phyloP scores from a whole-genome alignment of 2,888 invertebrate genomes.

The Idaea dimidiata region DNA sequence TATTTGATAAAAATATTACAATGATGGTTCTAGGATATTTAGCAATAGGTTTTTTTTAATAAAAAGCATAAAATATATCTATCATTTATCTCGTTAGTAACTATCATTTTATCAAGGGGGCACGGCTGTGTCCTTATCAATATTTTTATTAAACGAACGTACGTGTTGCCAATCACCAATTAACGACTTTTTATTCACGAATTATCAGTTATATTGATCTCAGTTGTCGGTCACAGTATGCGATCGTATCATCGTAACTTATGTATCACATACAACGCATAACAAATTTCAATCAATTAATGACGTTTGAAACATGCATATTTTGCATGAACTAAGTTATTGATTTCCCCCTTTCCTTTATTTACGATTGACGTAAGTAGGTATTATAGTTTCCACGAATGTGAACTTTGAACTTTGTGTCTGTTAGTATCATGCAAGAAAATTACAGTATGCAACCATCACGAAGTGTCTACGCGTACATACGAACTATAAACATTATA shows the following conservation, averaged over 20 bases:
- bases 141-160: constrained; percentile 7
- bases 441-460: background rate
- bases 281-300: background rate
- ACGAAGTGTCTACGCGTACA: too few relatives aligned
- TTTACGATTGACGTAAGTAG: background rate
- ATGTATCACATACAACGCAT: too few relatives aligned
- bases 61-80: background rate
- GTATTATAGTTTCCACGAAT: background rate
- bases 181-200: background rate
- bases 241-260: background rate
- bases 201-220: background rate
- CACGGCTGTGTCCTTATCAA: background rate
- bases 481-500: too few relatives aligned
- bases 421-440: constrained; percentile 13
- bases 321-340: background rate
- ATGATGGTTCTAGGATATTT: too few relatives aligned
- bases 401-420: background rate
- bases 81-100: background rate
- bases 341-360: background rate
- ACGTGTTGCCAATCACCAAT: background rate
- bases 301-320: background rate
- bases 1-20: too few relatives aligned
- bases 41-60: background rate
- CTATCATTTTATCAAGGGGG: background rate
- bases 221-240: background rate